These are phyloP conservation scores for Sphenopsis melanotis DNA, from an alignment of 2,797 vertebrate genomes.

Conservation along the genomic window DNA sequence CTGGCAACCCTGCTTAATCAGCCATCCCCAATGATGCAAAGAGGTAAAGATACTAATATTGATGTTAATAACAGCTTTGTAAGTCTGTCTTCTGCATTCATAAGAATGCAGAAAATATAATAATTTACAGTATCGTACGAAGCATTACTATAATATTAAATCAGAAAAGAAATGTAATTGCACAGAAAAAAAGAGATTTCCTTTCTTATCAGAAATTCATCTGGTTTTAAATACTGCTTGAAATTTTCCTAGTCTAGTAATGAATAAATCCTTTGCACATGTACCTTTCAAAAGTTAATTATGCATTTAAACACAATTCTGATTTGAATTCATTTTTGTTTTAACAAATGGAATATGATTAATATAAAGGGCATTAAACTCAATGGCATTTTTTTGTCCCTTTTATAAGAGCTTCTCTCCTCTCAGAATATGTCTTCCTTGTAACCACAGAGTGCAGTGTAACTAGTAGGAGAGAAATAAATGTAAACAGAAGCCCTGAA, in stretches of 20 bases:
- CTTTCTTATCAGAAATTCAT: not conserved
- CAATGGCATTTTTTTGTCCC: not conserved
- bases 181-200: not conserved
- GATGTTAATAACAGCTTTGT: not conserved
- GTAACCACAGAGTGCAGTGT: not conserved
- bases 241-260: not conserved
- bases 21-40: constrained; percentile 94
- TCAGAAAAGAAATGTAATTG: not conserved
- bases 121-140: not conserved
- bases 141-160: not conserved
- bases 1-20: constrained; percentile 96
- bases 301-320: not conserved
- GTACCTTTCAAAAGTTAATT: not conserved
- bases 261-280: not conserved
- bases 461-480: not conserved
- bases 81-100: not conserved
- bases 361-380: not conserved
- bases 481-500: not conserved
- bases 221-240: not conserved
- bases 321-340: not conserved
- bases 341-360: not conserved
- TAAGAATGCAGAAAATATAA: not conserved
- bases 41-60: constrained; percentile 78
- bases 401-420: not conserved
- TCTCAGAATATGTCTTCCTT: not conserved